Conservation (phyloP, 1,140 invertebrate species). For the Halyomorpha halys region DNA sequence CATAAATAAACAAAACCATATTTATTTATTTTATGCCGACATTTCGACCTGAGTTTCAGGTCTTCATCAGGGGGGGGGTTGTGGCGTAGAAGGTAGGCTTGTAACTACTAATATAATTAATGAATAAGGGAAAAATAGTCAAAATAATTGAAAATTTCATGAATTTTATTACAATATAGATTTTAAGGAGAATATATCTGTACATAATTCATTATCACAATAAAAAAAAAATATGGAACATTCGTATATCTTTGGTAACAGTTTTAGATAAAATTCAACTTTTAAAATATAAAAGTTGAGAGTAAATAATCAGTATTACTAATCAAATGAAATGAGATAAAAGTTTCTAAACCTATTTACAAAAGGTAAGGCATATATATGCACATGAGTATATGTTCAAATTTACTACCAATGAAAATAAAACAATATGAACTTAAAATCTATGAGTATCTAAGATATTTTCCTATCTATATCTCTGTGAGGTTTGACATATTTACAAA, state of each 20-base stretch:
- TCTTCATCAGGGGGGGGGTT: too few relatives aligned
- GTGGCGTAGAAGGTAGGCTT: too few relatives aligned
- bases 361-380: too few relatives aligned
- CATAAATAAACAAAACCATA: too few relatives aligned
- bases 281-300: background rate
- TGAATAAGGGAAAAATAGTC: too few relatives aligned
- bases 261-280: background rate
- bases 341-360: too few relatives aligned
- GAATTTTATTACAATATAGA: slow-evolving; percentile 1
- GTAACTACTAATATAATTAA: too few relatives aligned
- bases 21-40: too few relatives aligned
- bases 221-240: slow-evolving; percentile 17
- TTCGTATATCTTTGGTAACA: slow-evolving; percentile 14
- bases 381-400: too few relatives aligned
- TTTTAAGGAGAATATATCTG: background rate
- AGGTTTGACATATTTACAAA: slow-evolving; percentile 1
- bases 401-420: too few relatives aligned
- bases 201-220: slow-evolving; percentile 15
- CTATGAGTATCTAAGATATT: slow-evolving; percentile 7
- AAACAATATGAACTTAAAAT: background rate
- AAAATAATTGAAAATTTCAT: background rate
- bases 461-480: background rate
- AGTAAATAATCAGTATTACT: background rate
- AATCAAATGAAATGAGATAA: background rate
- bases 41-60: too few relatives aligned